A percentile compares a stretch with the other conserved stretches of the same genome.
Conservation (phyloP, 2,888 invertebrate species). For the Platycnemis pennipes region DNA sequence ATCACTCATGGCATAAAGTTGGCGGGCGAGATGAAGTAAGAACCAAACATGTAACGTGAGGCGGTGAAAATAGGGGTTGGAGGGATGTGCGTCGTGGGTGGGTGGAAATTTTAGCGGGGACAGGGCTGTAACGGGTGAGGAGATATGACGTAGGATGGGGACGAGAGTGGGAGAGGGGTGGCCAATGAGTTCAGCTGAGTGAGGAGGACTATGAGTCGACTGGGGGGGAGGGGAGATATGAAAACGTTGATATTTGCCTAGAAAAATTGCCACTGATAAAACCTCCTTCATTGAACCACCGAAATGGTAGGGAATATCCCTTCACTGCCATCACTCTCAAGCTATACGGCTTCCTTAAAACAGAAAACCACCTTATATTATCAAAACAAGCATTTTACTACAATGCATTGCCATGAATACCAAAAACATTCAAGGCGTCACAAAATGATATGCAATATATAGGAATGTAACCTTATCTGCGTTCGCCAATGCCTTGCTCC, state of each 20-base stretch:
- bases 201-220: neutral
- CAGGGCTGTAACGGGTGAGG: too few species aligned
- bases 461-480: neutral
- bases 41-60: neutral
- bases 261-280: neutral
- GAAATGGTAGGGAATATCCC: neutral
- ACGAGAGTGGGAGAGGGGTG: neutral
- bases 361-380: neutral
- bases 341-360: neutral
- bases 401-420: neutral
- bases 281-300: neutral
- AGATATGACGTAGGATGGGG: neutral
- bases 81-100: neutral
- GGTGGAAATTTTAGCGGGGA: neutral
- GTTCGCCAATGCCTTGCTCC: neutral
- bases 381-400: neutral
- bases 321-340: neutral
- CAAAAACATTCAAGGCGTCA: neutral
- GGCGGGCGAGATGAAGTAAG: neutral
- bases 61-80: neutral
- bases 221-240: neutral
- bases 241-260: slow-evolving; percentile 15
- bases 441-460: neutral
- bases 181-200: neutral
- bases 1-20: neutral